phyloP scores from a whole-genome alignment of 2,888 invertebrate species.

The Acrobasis repandana region DNA sequence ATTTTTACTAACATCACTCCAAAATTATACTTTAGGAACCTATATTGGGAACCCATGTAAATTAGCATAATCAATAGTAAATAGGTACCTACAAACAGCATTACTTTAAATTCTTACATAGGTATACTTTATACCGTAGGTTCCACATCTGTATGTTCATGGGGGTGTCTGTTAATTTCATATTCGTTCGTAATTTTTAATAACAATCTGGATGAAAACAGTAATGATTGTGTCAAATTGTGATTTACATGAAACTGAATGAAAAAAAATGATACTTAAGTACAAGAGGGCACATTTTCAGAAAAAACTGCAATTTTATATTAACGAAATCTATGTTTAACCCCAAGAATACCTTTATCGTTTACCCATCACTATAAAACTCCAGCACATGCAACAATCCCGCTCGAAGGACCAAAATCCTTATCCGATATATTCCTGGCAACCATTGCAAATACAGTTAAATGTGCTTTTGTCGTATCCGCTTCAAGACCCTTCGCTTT shows the following conservation, averaged over 20 bases:
- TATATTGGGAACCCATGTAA: too few species aligned
- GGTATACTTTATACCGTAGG: too few species aligned
- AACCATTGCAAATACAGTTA: not conserved
- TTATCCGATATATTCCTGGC: not conserved
- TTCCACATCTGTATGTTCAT: too few species aligned
- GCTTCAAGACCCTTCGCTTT: constrained; percentile 16
- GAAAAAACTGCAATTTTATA: not conserved
- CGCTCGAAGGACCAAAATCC: constrained; percentile 7
- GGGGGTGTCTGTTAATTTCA: too few species aligned
- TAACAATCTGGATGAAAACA: too few species aligned
- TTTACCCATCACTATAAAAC: not conserved
- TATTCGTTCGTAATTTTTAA: too few species aligned
- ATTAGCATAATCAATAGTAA: too few species aligned
- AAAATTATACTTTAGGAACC: too few species aligned
- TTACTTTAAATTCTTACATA: too few species aligned
- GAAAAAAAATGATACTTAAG: too few species aligned
- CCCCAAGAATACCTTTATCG: not conserved
- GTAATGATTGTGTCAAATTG: not conserved
- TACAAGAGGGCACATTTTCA: not conserved
- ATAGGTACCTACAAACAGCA: too few species aligned
- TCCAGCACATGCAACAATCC: not conserved
- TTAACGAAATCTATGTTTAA: not conserved
- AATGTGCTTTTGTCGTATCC: constrained; percentile 6
- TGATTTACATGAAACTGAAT: not conserved
- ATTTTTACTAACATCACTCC: too few species aligned